Percentiles rank a stretch among this genome's conserved stretches.
Conservation (phyloP, 2,113 vertebrate genomes). For the Danionella cerebrum region DNA sequence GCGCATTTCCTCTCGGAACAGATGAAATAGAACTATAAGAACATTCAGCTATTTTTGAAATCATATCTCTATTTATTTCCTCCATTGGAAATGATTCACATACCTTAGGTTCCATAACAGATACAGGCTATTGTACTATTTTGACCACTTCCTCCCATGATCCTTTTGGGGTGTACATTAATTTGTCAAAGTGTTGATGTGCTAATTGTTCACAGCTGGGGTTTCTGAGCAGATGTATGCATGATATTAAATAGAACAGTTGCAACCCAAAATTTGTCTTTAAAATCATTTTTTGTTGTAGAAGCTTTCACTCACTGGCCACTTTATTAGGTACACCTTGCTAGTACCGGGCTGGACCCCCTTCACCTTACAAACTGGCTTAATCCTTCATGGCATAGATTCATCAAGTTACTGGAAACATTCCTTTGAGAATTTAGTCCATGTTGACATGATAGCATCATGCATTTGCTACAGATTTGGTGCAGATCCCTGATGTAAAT, state of each 20-base stretch:
- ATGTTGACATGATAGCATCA: too few species aligned
- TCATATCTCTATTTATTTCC: too few species aligned
- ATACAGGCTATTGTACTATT: conserved; percentile 25
- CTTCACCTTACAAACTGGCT: too few species aligned
- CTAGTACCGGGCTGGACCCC: too few species aligned
- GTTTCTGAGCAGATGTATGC: not conserved
- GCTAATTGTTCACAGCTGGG: conserved; percentile 39
- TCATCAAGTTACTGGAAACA: too few species aligned
- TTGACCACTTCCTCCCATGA: conserved; percentile 9
- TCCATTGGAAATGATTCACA: not conserved
- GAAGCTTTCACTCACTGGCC: too few species aligned
- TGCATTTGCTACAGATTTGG: too few species aligned
- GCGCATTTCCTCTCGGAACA: conserved; percentile 3
- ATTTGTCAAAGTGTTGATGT: conserved; percentile 25
- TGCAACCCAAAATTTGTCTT: not conserved
- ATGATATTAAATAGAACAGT: not conserved
- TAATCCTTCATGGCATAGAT: too few species aligned
- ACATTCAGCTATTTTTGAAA: not conserved
- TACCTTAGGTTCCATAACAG: not conserved
- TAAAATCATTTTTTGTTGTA: too few species aligned
- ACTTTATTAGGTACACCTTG: too few species aligned
- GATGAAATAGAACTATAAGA: conserved; percentile 3
- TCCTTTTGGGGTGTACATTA: conserved; percentile 16
- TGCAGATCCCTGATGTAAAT: too few species aligned
- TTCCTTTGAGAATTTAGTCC: too few species aligned